A percentile compares a stretch with the other conserved stretches of the same genome.
These are phyloP conservation scores for Biston betularia DNA, from an alignment of 2,888 invertebrate genomes.

Conservation along the genomic window DNA sequence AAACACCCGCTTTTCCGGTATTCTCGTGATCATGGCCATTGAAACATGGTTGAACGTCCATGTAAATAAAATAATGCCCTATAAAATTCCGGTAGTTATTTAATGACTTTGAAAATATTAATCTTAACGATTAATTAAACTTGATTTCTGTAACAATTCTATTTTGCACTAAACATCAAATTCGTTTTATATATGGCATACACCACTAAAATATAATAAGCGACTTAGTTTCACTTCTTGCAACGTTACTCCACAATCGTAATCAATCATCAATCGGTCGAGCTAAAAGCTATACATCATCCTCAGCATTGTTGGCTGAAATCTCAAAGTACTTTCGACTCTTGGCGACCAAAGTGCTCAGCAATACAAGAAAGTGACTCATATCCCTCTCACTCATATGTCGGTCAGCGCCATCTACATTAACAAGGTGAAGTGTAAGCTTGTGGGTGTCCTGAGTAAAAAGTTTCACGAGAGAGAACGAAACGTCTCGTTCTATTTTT, in stretches of 20 bases:
- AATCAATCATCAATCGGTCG: constrained; percentile 40
- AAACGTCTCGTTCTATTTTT: constrained; percentile 82
- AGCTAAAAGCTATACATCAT: constrained; percentile 55
- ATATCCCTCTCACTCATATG: constrained; percentile 62
- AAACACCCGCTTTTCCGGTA: too few relatives aligned
- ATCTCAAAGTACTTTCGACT: constrained; percentile 41
- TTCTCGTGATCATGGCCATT: too few relatives aligned
- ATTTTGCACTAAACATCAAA: too few relatives aligned
- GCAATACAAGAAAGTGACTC: constrained; percentile 64
- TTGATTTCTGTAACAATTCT: too few relatives aligned
- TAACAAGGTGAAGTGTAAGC: constrained; percentile 81
- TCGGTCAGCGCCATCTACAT: constrained; percentile 81
- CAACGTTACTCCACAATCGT: constrained; percentile 9
- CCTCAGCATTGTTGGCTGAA: constrained; percentile 45
- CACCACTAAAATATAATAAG: neutral
- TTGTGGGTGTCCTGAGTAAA: constrained; percentile 81
- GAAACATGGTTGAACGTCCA: too few relatives aligned
- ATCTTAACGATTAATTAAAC: too few relatives aligned
- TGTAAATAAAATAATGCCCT: too few relatives aligned
- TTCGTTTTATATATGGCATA: too few relatives aligned
- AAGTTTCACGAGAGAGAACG: constrained; percentile 81
- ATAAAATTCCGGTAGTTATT: too few relatives aligned
- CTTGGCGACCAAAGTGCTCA: constrained; percentile 49
- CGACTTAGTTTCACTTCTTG: neutral
- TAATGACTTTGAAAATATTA: too few relatives aligned